These are phyloP conservation scores for Thalassophryne amazonica DNA, from an alignment of 2,797 vertebrate species.

Conservation along the genomic window DNA sequence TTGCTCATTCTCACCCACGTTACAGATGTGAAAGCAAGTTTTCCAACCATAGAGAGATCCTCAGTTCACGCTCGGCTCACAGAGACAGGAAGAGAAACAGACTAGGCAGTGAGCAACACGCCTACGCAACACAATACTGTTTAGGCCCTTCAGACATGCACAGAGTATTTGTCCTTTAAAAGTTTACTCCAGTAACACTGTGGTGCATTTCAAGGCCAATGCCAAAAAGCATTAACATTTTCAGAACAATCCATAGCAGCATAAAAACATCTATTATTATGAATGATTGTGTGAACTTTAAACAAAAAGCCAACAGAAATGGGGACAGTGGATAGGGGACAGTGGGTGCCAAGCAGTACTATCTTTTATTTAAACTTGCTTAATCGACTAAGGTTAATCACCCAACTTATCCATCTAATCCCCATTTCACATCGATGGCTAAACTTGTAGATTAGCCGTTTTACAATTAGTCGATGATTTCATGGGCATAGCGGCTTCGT, in stretches of 20 bases:
- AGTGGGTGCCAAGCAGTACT: too few species aligned
- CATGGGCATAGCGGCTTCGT: too few species aligned
- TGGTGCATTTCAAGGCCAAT: too few species aligned
- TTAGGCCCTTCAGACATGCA: not conserved
- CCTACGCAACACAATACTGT: slow-evolving; percentile 37
- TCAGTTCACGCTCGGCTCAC: slow-evolving; percentile 21
- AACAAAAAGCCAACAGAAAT: not conserved
- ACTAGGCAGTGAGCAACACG: slow-evolving; percentile 27
- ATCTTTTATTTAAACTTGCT: too few species aligned
- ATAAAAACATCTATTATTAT: not conserved
- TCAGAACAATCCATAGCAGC: not conserved
- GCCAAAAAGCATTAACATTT: not conserved
- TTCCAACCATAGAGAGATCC: slow-evolving; percentile 42
- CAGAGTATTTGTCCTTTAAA: not conserved
- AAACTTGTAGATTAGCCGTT: too few species aligned
- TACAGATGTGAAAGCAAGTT: slow-evolving; percentile 47
- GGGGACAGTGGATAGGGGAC: not conserved
- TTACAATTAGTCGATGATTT: too few species aligned
- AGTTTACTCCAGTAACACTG: not conserved
- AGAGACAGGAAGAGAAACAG: slow-evolving; percentile 59
- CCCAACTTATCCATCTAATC: too few species aligned
- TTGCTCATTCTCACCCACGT: slow-evolving; percentile 23
- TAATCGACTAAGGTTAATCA: too few species aligned
- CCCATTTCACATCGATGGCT: too few species aligned
- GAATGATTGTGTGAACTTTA: not conserved